Base-by-base conservation (phyloP, 1,140 invertebrate genomes). In the Hyphantria cunea region DNA sequence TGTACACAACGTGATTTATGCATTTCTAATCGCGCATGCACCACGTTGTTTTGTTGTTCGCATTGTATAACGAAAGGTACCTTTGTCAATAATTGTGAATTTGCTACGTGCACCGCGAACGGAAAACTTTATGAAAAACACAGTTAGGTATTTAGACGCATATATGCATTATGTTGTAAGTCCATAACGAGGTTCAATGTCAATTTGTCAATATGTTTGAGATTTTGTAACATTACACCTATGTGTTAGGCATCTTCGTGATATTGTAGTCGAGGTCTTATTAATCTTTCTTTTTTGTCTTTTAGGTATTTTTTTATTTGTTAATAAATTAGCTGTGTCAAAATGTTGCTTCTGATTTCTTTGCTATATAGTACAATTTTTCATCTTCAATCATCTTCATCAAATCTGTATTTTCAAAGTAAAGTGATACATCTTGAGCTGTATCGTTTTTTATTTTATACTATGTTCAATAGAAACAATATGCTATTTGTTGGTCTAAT, bases 1-100 rank as follows among this genome's bases (percentile, higher is more conserved):
- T 58, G 41, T 42, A 12, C 13, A 42, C 50, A 76, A 76, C 67
- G 73, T 76, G 70, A 72, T 72, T 64, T 72, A 58, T 75, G 66
- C 56, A 62, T 70, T 62, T 72, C 69, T 72, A 75, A 75, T 72
- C 66, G 70, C 66, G 17, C 60, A 54, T 66, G 56, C 41, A 47
- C 53, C 45, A 48, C 44, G 32, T 31, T 47, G 63, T 25, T 34
- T 32, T 42, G 32, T 31, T 47, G 63, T 25, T 34, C 15, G 42
- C 17, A 49, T 66, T 72, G 61, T 68, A 68, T 68, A 68, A 72
- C 63, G 15, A 53, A 48, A 14, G 32, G 11, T 45, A 41, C 53
- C 53, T 55, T n/a, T 14, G 42, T 50, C 59, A 51, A 61, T 65
- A 69, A 62, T 56, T 33, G 42, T 54, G 31, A 63, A 34, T 55